phyloP scores from a whole-genome alignment of 2,888 invertebrate species.

The Thera obeliscata region DNA sequence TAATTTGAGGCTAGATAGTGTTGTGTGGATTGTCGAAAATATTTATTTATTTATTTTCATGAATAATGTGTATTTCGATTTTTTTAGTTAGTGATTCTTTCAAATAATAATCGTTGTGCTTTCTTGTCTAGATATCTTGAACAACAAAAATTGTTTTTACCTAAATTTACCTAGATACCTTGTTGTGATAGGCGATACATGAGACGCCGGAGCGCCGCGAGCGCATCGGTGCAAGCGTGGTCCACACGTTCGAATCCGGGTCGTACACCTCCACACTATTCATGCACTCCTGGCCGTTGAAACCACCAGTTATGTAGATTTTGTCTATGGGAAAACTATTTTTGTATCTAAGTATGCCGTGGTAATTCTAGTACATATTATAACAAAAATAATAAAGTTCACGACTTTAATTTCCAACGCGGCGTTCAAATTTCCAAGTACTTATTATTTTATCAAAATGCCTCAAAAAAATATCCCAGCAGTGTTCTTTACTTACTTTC shows the following conservation, averaged over 20 bases:
- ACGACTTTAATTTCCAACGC: too few species aligned
- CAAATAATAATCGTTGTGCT: background rate
- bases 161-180: conserved; percentile 77
- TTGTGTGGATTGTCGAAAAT: too few species aligned
- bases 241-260: conserved; percentile 92
- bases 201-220: conserved; percentile 95
- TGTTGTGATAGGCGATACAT: conserved; percentile 93
- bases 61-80: too few species aligned
- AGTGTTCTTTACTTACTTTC: conserved; percentile 82
- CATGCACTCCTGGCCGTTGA: conserved; percentile 95
- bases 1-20: too few species aligned
- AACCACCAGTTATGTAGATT: conserved; percentile 94
- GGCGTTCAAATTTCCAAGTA: too few species aligned
- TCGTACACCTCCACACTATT: conserved; percentile 93
- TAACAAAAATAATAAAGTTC: too few species aligned
- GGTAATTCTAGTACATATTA: background rate
- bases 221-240: conserved; percentile 91
- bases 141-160: conserved; percentile 22
- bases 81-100: too few species aligned
- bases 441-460: too few species aligned
- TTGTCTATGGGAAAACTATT: conserved; percentile 79
- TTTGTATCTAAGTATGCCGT: background rate
- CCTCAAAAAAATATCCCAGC: background rate
- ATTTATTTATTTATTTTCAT: too few species aligned
- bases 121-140: background rate